Base-by-base conservation (phyloP, 2,113 vertebrate genomes). In the Phylloscopus trochiloides region DNA sequence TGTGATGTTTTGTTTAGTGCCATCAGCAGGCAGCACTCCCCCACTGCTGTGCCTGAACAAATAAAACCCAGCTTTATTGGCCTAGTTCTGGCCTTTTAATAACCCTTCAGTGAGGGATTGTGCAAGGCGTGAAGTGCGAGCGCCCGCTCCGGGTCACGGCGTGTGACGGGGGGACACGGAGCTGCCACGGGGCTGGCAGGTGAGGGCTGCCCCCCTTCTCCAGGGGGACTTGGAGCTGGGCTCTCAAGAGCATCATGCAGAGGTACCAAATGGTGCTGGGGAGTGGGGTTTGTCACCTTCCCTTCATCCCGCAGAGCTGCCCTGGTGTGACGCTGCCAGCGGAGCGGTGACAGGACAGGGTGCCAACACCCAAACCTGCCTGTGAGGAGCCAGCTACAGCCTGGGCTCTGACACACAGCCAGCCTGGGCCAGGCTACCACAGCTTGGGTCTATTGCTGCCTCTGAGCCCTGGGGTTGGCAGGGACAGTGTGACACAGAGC, bases 331-430 rank as follows among this genome's bases (percentile, higher is more conserved):
- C 6, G 2, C 9, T 31, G 3, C 45, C 2, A 2, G 29, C 1
- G 0, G 2, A 9, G 20, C 1, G 0, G 52, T 50, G 50, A 17
- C 48, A 10, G 59, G 52, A 34, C 19, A 0, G 0, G 1, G 36
- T 57, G 83, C 43, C 2, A 10, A 3, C 45, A 14, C 20, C 31
- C 1, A 6, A 17, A 51, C 1, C 5, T 5, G 12, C 77, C 81
- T 17, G 72, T 1, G 0, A 8, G 52, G 28, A 31, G 76, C 51
- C 75, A 48, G 57, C 51, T 10, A 1, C 12, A 2, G 65, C 65
- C 61, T 43, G 18, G 76, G 55, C 90, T 74, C 42, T 86, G 79
- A 20, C 58, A 21, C 36, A 16, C n/a, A 16, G 68, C 58, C 58
- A 20, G 38, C 1, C 65, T 29, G 62, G 29, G 3, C 36, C 43